phyloP scores from a whole-genome alignment of 2,113 vertebrate species.

The Myodes glareolus region DNA sequence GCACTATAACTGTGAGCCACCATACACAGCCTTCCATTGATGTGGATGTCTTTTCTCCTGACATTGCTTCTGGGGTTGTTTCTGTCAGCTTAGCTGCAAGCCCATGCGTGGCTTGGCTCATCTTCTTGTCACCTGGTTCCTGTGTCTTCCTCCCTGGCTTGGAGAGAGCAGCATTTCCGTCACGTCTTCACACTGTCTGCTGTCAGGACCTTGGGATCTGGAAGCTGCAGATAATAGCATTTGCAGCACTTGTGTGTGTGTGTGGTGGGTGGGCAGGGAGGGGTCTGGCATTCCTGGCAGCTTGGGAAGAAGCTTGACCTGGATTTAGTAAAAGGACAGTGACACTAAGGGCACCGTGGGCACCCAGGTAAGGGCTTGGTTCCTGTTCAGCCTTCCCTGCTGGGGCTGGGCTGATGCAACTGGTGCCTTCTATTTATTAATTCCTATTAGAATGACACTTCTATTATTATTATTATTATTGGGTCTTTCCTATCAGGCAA shows the following conservation, averaged over 20 bases:
- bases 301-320: neutral
- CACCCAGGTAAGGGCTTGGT: neutral
- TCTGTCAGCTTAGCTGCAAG: constrained; percentile 59
- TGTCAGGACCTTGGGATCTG: neutral
- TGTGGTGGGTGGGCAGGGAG: no score
- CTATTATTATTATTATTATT: no score
- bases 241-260: no score
- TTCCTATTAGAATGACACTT: neutral
- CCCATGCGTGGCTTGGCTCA: neutral
- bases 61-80: constrained; percentile 67
- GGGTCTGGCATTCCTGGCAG: neutral
- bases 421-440: neutral
- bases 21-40: neutral
- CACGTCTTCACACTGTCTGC: no score
- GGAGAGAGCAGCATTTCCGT: neutral
- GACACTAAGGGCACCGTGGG: neutral
- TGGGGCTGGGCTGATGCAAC: neutral
- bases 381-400: neutral
- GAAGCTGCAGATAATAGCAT: neutral
- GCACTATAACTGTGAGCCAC: neutral
- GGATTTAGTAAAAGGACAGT: neutral
- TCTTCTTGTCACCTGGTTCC: neutral
- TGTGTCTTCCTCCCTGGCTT: neutral
- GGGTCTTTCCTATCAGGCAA: neutral
- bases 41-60: constrained; percentile 60